phyloP scores from a whole-genome alignment of 2,113 vertebrate species.

The Tachycineta bicolor region DNA sequence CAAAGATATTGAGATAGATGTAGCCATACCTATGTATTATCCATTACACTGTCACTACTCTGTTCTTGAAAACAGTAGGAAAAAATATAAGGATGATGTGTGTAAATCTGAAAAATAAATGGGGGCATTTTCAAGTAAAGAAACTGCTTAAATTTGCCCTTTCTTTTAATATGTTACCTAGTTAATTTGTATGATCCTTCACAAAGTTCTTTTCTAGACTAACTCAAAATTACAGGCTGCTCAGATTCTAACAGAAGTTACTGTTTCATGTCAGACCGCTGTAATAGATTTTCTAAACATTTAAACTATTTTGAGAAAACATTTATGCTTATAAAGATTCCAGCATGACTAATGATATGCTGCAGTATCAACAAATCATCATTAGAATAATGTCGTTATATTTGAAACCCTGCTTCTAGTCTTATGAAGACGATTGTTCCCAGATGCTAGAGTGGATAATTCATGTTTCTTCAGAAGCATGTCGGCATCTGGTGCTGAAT shows the following conservation, averaged over 20 bases:
- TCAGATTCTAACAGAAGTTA: background rate
- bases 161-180: fast-evolving
- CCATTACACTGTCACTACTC: background rate
- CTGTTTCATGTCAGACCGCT: background rate
- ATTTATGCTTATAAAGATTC: background rate
- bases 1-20: background rate
- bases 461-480: background rate
- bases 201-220: background rate
- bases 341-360: constrained; percentile 25
- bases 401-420: constrained; percentile 16
- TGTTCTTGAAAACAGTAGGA: background rate
- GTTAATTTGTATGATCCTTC: background rate
- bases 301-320: constrained; percentile 34
- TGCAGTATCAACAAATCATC: constrained; percentile 22
- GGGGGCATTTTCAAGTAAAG: background rate
- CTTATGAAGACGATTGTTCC: constrained; percentile 1
- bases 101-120: background rate
- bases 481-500: constrained; percentile 8
- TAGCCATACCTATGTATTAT: background rate
- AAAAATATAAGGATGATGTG: background rate
- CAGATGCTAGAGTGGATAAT: constrained; percentile 8
- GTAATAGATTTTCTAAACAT: constrained; percentile 9
- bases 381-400: constrained; percentile 34
- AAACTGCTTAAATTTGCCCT: background rate
- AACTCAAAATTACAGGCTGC: background rate